phyloP scores from a whole-genome alignment of 2,797 vertebrate genomes.

The Amniataba percoides region DNA sequence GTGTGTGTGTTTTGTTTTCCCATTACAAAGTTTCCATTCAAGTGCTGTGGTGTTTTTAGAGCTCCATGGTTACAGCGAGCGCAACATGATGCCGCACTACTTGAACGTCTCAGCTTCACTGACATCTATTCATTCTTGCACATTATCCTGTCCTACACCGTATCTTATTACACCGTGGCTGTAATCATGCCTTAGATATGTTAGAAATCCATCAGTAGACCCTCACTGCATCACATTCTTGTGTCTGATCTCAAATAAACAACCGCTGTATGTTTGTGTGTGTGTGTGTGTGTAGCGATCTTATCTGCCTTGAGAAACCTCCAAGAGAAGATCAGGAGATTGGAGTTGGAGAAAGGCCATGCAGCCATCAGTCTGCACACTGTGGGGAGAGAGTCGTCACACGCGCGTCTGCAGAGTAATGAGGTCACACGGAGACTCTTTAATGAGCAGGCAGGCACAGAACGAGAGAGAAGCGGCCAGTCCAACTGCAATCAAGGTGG shows the following conservation, averaged over 20 bases:
- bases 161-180: conserved; percentile 10
- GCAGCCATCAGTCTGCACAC: conserved; percentile 84
- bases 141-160: conserved; percentile 24
- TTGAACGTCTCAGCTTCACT: conserved; percentile 57
- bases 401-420: conserved; percentile 37
- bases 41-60: conserved; percentile 53
- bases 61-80: conserved; percentile 80
- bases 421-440: conserved; percentile 18
- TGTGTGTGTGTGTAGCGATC: conserved; percentile 84
- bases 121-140: conserved; percentile 53
- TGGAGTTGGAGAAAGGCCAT: conserved; percentile 91
- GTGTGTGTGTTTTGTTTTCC: conserved; percentile 6
- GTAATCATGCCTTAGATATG: background rate
- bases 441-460: conserved; percentile 59
- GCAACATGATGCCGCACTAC: conserved; percentile 74
- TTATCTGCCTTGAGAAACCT: conserved; percentile 95
- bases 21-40: conserved; percentile 54
- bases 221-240: background rate
- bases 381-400: conserved; percentile 81
- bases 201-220: conserved; percentile 3
- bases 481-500: conserved; percentile 89
- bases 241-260: background rate
- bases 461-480: conserved; percentile 70
- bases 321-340: conserved; percentile 92
- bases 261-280: conserved; percentile 8